These are phyloP conservation scores for Malachius bipustulatus DNA, from an alignment of 2,888 invertebrate genomes.

Conservation along the genomic window DNA sequence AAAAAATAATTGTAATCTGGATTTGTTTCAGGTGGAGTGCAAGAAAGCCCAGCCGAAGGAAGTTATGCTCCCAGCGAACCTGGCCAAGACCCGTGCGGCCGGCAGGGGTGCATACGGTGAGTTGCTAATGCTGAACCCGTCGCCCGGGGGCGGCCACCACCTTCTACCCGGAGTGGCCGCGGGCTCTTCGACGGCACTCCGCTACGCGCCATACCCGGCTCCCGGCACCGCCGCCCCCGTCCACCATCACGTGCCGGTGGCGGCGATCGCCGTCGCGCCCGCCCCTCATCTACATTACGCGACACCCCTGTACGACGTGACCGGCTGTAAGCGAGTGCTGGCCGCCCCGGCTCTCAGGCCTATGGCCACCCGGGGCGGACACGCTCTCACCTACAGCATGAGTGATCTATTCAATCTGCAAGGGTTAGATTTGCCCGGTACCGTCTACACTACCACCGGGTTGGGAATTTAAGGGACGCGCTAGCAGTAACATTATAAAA, in stretches of 20 bases:
- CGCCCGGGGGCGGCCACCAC: too few relatives aligned
- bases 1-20: too few relatives aligned
- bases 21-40: constrained; percentile 83
- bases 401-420: constrained; percentile 60
- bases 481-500: too few relatives aligned
- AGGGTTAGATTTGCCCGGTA: constrained; percentile 52
- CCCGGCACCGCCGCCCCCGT: constrained; percentile 36
- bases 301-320: constrained; percentile 41
- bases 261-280: constrained; percentile 33
- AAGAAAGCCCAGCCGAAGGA: constrained; percentile 99
- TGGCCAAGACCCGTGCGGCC: constrained; percentile 90
- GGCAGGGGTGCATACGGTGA: constrained; percentile 96
- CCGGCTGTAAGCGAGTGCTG: constrained; percentile 43
- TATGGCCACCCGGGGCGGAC: constrained; percentile 42
- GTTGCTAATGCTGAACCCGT: constrained; percentile 80
- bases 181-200: constrained; percentile 36
- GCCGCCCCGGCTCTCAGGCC: constrained; percentile 46
- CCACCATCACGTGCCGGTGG: constrained; percentile 28
- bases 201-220: constrained; percentile 53
- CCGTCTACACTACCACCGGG: constrained; percentile 61
- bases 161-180: constrained; percentile 37
- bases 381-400: constrained; percentile 53
- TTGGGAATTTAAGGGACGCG: constrained; percentile 42
- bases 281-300: constrained; percentile 32
- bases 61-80: constrained; percentile 96